These are phyloP conservation scores for Remorina albescens DNA, from an alignment of 2,797 vertebrate species.

Conservation along the genomic window DNA sequence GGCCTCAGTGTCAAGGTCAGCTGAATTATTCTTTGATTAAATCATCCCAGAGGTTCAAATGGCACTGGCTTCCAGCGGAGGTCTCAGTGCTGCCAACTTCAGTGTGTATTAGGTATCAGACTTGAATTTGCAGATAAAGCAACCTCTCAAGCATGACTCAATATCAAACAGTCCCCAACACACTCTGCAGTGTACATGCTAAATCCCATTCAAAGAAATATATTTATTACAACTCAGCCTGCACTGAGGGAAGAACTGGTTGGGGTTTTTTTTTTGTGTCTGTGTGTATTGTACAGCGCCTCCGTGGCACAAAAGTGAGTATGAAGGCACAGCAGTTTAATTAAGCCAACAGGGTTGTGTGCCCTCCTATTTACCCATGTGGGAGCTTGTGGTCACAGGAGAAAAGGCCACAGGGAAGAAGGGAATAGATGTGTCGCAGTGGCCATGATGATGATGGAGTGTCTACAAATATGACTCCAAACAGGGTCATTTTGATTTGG, in stretches of 20 bases:
- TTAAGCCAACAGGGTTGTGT: slow-evolving; percentile 77
- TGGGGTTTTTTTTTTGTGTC: slow-evolving; percentile 44
- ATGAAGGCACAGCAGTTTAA: slow-evolving; percentile 73
- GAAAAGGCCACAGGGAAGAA: slow-evolving; percentile 78
- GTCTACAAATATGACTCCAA: slow-evolving; percentile 88
- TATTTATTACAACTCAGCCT: slow-evolving; percentile 67
- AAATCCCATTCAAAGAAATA: slow-evolving; percentile 76
- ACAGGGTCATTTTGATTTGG: slow-evolving; percentile 87
- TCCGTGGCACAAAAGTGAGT: slow-evolving; percentile 62
- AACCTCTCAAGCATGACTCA: slow-evolving; percentile 80
- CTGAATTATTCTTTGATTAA: slow-evolving; percentile 64
- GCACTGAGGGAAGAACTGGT: slow-evolving; percentile 39
- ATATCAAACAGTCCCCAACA: slow-evolving; percentile 72
- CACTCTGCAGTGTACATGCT: slow-evolving; percentile 70
- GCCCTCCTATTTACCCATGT: slow-evolving; percentile 71
- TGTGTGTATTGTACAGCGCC: slow-evolving; percentile 41
- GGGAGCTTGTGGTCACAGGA: slow-evolving; percentile 70
- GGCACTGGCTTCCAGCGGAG: slow-evolving; percentile 56
- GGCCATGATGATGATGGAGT: slow-evolving; percentile 86
- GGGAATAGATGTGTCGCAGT: slow-evolving; percentile 78
- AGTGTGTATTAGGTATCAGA: slow-evolving; percentile 68
- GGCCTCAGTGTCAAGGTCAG: slow-evolving; percentile 66
- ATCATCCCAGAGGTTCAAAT: slow-evolving; percentile 67
- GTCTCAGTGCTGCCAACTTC: slow-evolving; percentile 59
- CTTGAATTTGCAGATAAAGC: slow-evolving; percentile 73